Evolutionary conservation across 64 coral and sea anemone species (phyloP), one percentile per base, ranked within the genome.

Genomic region (Stylophora pistillata): DNA sequence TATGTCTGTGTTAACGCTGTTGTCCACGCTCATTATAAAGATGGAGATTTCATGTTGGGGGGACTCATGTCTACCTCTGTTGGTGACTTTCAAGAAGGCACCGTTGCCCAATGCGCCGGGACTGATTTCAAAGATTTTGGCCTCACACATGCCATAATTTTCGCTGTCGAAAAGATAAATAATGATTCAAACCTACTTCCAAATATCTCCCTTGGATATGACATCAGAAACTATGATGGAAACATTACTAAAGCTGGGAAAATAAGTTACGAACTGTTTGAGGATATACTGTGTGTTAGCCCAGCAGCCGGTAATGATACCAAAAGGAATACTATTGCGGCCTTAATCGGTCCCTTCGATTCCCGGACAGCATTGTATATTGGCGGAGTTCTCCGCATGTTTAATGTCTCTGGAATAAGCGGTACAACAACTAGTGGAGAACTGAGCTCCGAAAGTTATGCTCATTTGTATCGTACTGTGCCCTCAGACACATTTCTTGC

Each of bases 401-500:
- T 20, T 47, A 52, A 75, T 20, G 34, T 75, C 9, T 16, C 32
- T 3, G 32, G 32, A 3, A 75, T 75, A 33, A 75, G 32, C 15
- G 18, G 31, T 10, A 17, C 17, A 47, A 6, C 73, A 41, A 47
- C 73, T 0, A 75, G 73, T 41, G 3, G 17, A 7, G 73, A 75
- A 4, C 34, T 75, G 2, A 75, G 73, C 52, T 75, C 14, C 10
- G 0, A 1, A 21, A 18, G 27, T 0, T 81, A 92, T 71, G 25
- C 37, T 26, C 32, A 83, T 10, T 92, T 92, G 18, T 79, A 87
- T 72, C 74, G 91, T 72, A 92, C 91, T n/a, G 85, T 92, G 18
- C 74, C 91, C 30, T 53, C 91, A 12, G 91, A 92, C 52, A 92
- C 65, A 17, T 26, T 78, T 28, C 84, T 87, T 25, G 86, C 91